These are phyloP conservation scores for Ferrisia virgata DNA, from an alignment of 2,888 invertebrate species.

Conservation along the genomic window DNA sequence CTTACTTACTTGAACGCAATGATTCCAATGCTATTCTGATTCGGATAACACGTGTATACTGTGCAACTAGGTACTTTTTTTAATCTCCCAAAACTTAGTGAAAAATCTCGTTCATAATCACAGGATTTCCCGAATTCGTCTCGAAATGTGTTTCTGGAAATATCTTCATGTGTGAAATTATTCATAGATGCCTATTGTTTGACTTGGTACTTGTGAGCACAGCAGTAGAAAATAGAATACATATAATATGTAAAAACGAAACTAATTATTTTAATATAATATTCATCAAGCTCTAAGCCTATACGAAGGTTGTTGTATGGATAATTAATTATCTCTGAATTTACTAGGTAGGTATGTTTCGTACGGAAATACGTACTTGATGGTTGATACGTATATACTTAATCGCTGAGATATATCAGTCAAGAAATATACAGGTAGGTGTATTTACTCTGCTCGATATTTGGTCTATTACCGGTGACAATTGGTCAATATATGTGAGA, in stretches of 20 bases:
- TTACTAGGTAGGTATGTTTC: no score
- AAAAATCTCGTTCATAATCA: background rate
- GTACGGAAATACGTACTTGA: background rate
- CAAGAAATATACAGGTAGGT: no score
- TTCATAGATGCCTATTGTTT: background rate
- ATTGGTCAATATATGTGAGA: no score
- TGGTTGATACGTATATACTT: no score
- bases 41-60: no score
- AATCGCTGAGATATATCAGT: no score
- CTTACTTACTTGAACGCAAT: background rate
- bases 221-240: no score
- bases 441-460: no score
- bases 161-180: constrained; percentile 19
- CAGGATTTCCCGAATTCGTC: background rate
- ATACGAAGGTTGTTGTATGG: background rate
- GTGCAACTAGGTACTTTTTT: background rate
- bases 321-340: background rate
- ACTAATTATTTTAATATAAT: background rate
- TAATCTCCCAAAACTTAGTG: background rate
- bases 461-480: no score
- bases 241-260: background rate
- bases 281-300: background rate
- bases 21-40: background rate
- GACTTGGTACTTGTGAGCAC: background rate
- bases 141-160: background rate